A percentile compares a stretch with the other conserved stretches of the same genome.
phyloP scores from a whole-genome alignment of 2,888 invertebrate species.

The Campoplex nolae region DNA sequence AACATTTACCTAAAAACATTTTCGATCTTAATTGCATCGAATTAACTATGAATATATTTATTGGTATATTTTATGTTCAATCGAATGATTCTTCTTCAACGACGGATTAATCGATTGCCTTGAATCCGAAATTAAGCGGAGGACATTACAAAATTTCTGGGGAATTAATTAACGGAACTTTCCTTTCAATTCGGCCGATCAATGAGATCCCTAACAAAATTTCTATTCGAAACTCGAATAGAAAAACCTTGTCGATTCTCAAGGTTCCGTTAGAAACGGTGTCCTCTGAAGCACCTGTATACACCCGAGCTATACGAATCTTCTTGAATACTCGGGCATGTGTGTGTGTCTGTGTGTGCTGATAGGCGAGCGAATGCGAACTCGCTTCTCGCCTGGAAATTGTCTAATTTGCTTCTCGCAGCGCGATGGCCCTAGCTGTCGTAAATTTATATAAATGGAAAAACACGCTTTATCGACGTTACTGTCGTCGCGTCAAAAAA shows the following conservation, averaged over 20 bases:
- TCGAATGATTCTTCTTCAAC: background rate
- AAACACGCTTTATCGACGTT: slow-evolving; percentile 54
- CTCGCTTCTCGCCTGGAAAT: slow-evolving; percentile 64
- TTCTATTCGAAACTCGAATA: slow-evolving; percentile 49
- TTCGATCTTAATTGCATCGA: slow-evolving; percentile 70
- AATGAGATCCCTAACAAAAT: slow-evolving; percentile 13
- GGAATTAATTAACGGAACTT: slow-evolving; percentile 14
- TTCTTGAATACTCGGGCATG: background rate
- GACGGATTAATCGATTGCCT: background rate
- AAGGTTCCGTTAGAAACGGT: slow-evolving; percentile 57
- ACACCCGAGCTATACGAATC: slow-evolving; percentile 31
- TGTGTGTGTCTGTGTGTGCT: background rate
- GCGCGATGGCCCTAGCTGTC: background rate
- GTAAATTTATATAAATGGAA: background rate
- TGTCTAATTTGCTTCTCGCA: slow-evolving; percentile 61
- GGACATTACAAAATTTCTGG: background rate
- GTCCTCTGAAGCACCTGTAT: background rate
- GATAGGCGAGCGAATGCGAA: slow-evolving; percentile 77
- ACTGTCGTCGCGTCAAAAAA: slow-evolving; percentile 42
- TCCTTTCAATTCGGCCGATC: slow-evolving; percentile 4
- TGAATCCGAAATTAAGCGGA: background rate
- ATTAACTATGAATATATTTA: background rate
- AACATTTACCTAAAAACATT: slow-evolving; percentile 21
- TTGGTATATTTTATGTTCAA: background rate
- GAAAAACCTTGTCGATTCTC: slow-evolving; percentile 28